Evolutionary conservation across 1,140 invertebrate genomes (phyloP), one percentile per base, ranked within the genome.

Genomic region (Choristoneura fumiferana): DNA sequence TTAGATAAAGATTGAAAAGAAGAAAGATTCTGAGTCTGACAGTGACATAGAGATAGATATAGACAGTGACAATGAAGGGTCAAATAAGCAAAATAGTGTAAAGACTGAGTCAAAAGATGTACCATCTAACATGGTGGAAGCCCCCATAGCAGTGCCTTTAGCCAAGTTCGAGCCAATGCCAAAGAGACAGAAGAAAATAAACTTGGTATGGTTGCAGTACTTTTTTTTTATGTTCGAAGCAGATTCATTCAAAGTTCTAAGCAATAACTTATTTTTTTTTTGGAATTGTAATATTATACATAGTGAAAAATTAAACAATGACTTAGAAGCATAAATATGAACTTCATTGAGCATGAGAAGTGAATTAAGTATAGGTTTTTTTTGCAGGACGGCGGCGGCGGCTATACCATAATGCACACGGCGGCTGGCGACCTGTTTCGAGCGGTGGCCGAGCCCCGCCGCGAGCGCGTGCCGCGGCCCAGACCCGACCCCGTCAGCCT

Each of bases 351-450:
- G 36, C 8, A 37, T 15, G n/a, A 1, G 12, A 54, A 34, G 5
- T 17, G 13, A 18, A 57, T 33, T 55, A 55, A 52, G 14, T 35
- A 17, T 57, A 57, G 8, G 35, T 15, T 37, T 1, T 45, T 9
- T 0, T 54, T 60, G 39, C 29, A 91, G 89, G 89, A 90, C 65
- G 91, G 91, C 36, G 91, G 91, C 57, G 92, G 92, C n/a, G 92
- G 92, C n/a, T 92, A 88, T 68, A 93, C 92, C 0, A 91, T 93
- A 69, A 90, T 90, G 60, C 92, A 93, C 75, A 91, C 91, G 45
- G 90, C 88, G 57, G 81, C 89, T 2, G 92, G 92, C 0, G 90
- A 92, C 59, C 65, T 92, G 39, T 80, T 77, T 22, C 70, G 76
- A 49, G 67, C 81, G 17, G 66, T 71, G 0, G 55, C 72, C 0